Evolutionary conservation across 53 echinoderm and acorn worm species (phyloP).

Genomic region (Echinarachnius parma): DNA sequence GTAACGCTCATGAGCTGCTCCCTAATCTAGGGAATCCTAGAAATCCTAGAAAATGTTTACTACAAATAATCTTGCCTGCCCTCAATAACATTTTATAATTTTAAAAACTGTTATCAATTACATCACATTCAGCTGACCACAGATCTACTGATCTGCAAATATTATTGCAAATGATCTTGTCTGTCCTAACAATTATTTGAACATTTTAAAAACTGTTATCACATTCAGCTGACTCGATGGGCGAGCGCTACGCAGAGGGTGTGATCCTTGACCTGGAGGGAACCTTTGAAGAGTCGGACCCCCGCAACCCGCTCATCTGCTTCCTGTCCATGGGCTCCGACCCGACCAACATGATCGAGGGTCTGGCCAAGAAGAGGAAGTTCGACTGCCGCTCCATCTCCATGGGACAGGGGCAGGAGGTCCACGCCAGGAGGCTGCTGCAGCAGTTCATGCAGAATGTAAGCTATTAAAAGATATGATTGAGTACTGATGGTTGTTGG

Average conservation of each 20-base stretch:
- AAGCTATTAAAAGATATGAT: too few relatives aligned
- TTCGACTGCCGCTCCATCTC: slow-evolving; percentile 90
- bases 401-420: slow-evolving; percentile 98
- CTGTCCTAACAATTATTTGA: too few relatives aligned
- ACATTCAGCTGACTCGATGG: slow-evolving; percentile 87
- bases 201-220: too few relatives aligned
- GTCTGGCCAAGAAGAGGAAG: slow-evolving; percentile 94
- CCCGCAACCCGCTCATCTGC: slow-evolving; percentile 85
- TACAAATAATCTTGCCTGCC: too few relatives aligned
- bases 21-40: slow-evolving; percentile 97
- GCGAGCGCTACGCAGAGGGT: slow-evolving; percentile 81
- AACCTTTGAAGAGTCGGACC: slow-evolving; percentile 93
- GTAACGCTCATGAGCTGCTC: slow-evolving; percentile 91
- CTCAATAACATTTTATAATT: too few relatives aligned
- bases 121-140: too few relatives aligned
- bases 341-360: slow-evolving; percentile 89
- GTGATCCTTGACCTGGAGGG: slow-evolving; percentile 86
- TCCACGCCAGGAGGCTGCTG: slow-evolving; percentile 89
- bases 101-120: too few relatives aligned
- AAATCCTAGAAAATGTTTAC: too few relatives aligned
- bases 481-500: too few relatives aligned
- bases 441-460: slow-evolving; percentile 82
- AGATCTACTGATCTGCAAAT: too few relatives aligned
- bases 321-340: slow-evolving; percentile 99
- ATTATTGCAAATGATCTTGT: too few relatives aligned